Evolutionary conservation across 2,113 vertebrate genomes (phyloP), one percentile per base, ranked within the genome.

Genomic region (Antechinus flavipes): DNA sequence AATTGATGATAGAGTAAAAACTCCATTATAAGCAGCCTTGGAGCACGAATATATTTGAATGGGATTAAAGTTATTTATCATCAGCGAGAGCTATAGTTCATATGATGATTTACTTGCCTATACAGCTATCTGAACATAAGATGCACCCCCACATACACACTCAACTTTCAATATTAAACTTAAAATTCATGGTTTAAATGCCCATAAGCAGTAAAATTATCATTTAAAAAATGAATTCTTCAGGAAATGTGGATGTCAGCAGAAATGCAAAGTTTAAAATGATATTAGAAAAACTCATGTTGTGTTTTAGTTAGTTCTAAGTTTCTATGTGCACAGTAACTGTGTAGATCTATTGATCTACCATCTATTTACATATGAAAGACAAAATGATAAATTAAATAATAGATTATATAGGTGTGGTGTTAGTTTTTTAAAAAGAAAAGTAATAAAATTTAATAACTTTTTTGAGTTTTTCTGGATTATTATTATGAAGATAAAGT

Each of bases 41-140:
- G 56, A 98, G 95, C n/a, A 95, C 1, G 23, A 96, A 96, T 95
- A 94, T 90, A 97, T 97, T 54, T 95, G 94, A 97, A 96, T 96
- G 56, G 96, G 93, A 97, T 98, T 97, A 96, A 98, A 95, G 94
- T 92, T 98, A 54, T 97, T 98, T 97, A 97, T 97, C 94, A 92
- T 92, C 91, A 91, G 14, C 27, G 11, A 94, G 30, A 90, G 90
- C 91, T 97, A 97, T 47, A 53, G 35, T 95, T 97, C 96, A 90
- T 55, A n/a, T 94, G 95, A 91, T 97, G 47, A 94, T 91, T 93
- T 96, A 26, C 46, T 97, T 96, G 95, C 93, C 92, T 96, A 35
- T 97, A 94, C 93, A 47, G 91, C 95, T 95, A 22, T 52, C 97
- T 94, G 94, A 97, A 96, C 95, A 46, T 94, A 93, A 96, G 91